These are phyloP conservation scores for Protomyctophum bolini DNA, from an alignment of 2,113 vertebrate genomes.

Conservation along the genomic window DNA sequence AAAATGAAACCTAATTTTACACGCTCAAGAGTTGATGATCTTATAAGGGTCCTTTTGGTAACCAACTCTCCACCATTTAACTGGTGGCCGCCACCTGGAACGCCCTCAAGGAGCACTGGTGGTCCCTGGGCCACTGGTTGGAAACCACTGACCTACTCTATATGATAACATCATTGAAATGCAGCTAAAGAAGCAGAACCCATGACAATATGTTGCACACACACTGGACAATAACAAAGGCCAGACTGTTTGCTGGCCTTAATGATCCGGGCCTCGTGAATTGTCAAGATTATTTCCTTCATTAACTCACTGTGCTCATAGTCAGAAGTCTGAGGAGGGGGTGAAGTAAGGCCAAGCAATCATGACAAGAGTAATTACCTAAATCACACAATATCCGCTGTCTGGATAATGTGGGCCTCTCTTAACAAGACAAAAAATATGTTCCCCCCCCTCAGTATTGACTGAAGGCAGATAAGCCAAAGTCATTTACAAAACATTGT, in stretches of 20 bases:
- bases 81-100: no score
- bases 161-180: not conserved
- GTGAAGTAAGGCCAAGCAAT: not conserved
- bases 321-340: not conserved
- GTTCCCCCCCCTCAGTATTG: not conserved
- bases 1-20: no score
- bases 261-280: not conserved
- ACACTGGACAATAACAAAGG: not conserved
- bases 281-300: not conserved
- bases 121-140: no score
- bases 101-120: no score
- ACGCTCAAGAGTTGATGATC: no score
- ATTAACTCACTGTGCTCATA: not conserved
- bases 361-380: not conserved
- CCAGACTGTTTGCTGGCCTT: no score
- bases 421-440: conserved; percentile 5
- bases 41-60: no score
- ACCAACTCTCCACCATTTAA: no score
- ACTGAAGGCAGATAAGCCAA: conserved; percentile 11
- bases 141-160: not conserved
- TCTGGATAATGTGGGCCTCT: conserved; percentile 5
- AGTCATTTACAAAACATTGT: conserved; percentile 36
- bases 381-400: conserved; percentile 12
- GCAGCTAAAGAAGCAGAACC: no score
- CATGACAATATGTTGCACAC: not conserved